Conservation (phyloP, 2,797 vertebrate species). For the Neoniphon sammara region DNA sequence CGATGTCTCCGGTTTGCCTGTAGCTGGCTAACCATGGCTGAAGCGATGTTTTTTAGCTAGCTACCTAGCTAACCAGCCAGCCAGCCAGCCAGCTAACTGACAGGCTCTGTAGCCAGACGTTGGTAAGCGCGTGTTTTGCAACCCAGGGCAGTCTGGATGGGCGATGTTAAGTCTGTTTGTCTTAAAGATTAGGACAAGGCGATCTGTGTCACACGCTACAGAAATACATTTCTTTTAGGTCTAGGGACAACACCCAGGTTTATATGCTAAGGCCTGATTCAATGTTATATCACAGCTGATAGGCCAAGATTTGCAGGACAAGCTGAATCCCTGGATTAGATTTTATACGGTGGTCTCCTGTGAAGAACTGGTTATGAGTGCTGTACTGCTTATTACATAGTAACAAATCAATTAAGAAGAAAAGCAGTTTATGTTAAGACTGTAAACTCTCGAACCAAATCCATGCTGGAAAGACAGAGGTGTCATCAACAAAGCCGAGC, state of each 20-base stretch:
- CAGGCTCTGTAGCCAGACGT: constrained; percentile 58
- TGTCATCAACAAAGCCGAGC: constrained; percentile 62
- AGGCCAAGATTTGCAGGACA: constrained; percentile 1
- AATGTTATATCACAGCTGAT: background rate
- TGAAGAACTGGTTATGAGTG: too few relatives aligned
- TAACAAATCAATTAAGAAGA: background rate
- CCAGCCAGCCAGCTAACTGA: constrained; percentile 63
- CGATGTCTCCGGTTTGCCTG: constrained; percentile 53
- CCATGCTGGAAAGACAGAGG: constrained; percentile 31
- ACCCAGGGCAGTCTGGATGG: constrained; percentile 39
- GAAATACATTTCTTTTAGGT: background rate
- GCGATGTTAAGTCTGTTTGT: constrained; percentile 41
- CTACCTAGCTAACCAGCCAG: constrained; percentile 62
- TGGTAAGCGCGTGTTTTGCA: constrained; percentile 62
- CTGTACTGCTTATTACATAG: background rate
- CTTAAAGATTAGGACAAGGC: background rate
- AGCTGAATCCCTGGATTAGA: background rate
- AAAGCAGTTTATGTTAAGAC: background rate
- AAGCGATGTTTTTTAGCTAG: constrained; percentile 47
- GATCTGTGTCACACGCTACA: background rate
- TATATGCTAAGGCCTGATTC: constrained; percentile 3
- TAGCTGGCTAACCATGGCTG: constrained; percentile 58
- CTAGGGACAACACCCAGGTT: constrained; percentile 56
- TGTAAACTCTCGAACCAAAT: constrained; percentile 9
- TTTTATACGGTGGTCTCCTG: too few relatives aligned